Conservation (phyloP, 2,113 vertebrate genomes). For the Lipophrys pholis region DNA sequence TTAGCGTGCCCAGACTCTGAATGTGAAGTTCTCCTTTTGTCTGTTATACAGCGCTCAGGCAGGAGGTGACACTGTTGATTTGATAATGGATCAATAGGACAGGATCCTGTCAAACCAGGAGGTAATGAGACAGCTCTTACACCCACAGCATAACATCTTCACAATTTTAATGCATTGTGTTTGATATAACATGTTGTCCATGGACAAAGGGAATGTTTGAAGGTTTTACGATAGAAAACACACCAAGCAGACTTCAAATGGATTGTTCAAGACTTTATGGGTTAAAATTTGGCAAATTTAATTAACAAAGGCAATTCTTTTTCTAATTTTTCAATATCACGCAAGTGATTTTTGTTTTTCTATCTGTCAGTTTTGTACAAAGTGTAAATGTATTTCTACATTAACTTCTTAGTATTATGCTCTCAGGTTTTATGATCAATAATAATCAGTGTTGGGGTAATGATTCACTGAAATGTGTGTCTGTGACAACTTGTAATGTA, state of each 20-base stretch:
- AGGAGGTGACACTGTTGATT: constrained; percentile 40
- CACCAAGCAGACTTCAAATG: not conserved
- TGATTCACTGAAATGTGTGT: too few species aligned
- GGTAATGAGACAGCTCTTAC: constrained; percentile 1
- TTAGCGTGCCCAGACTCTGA: constrained; percentile 28
- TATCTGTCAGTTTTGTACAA: too few species aligned
- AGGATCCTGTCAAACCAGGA: constrained; percentile 23
- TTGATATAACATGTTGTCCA: not conserved
- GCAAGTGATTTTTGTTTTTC: too few species aligned
- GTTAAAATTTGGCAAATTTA: too few species aligned
- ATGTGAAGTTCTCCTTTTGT: constrained; percentile 15
- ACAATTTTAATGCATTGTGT: not conserved
- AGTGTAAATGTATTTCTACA: too few species aligned
- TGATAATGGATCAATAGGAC: constrained; percentile 41
- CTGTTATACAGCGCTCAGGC: constrained; percentile 24
- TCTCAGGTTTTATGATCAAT: too few species aligned
- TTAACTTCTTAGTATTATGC: too few species aligned
- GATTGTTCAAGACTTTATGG: too few species aligned
- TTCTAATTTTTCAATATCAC: too few species aligned
- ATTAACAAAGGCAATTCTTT: too few species aligned
- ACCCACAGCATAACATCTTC: not conserved
- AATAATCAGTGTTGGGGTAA: too few species aligned
- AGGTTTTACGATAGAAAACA: not conserved
- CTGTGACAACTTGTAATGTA: too few species aligned
- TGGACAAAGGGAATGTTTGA: not conserved